phyloP scores from a whole-genome alignment of 2,113 vertebrate genomes.

The Cryptomyrus ogoouensis region DNA sequence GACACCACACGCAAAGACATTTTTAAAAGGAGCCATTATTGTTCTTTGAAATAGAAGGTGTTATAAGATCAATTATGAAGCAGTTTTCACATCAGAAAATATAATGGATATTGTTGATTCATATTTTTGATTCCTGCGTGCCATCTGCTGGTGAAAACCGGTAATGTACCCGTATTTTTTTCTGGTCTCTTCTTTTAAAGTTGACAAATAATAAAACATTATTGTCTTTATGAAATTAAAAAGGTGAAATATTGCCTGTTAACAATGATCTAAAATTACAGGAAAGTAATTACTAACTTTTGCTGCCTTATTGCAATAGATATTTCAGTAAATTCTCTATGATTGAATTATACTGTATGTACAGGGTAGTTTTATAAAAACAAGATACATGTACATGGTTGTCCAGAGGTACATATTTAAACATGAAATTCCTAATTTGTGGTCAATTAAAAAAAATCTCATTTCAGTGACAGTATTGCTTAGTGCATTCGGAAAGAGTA shows the following conservation, averaged over 20 bases:
- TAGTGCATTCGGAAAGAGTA: background rate
- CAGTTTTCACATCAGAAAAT: background rate
- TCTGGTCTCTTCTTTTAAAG: background rate
- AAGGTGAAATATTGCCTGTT: background rate
- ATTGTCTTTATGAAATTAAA: background rate
- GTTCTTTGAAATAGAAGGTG: background rate
- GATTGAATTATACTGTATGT: background rate
- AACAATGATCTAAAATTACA: background rate
- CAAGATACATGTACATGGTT: background rate
- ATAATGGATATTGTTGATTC: background rate
- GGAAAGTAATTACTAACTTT: background rate
- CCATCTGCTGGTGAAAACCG: background rate
- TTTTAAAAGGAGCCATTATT: background rate
- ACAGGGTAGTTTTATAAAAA: background rate
- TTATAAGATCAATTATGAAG: background rate
- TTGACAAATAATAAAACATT: background rate
- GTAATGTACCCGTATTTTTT: background rate
- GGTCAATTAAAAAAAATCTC: background rate
- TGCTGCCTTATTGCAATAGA: background rate
- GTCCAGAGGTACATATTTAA: background rate
- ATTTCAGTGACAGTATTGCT: background rate
- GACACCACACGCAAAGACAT: background rate
- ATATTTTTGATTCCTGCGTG: background rate
- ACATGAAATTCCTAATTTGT: background rate
- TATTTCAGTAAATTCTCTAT: background rate